phyloP scores from a whole-genome alignment of 2,888 invertebrate species.

The Drosophila mimica region DNA sequence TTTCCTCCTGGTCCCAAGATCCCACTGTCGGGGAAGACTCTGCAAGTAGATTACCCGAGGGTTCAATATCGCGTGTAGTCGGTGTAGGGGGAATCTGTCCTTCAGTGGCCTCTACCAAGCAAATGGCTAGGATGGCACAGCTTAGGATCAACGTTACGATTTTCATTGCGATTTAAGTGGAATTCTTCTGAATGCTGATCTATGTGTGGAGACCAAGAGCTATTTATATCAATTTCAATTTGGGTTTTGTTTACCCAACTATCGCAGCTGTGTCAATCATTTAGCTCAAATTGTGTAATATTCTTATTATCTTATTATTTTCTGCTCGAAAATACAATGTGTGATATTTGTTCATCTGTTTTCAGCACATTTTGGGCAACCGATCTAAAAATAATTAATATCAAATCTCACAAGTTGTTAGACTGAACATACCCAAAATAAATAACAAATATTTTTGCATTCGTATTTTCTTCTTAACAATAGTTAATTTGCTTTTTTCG shows the following conservation, averaged over 20 bases:
- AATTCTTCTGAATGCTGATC: not conserved
- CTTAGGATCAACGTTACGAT: not conserved
- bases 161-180: not conserved
- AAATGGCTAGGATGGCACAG: not conserved
- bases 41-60: too few species aligned
- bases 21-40: rapidly evolving
- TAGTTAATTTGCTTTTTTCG: not conserved
- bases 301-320: not conserved
- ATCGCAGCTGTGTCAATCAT: not conserved
- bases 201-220: not conserved
- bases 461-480: not conserved
- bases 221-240: not conserved
- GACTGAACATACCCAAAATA: not conserved
- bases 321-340: not conserved
- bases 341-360: not conserved
- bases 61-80: too few species aligned
- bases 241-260: not conserved
- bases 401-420: not conserved
- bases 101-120: not conserved
- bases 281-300: not conserved
- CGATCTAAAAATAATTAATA: not conserved
- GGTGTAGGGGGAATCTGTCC: not conserved
- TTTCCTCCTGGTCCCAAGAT: not conserved
- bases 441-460: not conserved
- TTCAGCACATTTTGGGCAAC: not conserved